These are phyloP conservation scores for Zaprionus vittiger DNA, from an alignment of 1,140 invertebrate genomes.

Conservation along the genomic window DNA sequence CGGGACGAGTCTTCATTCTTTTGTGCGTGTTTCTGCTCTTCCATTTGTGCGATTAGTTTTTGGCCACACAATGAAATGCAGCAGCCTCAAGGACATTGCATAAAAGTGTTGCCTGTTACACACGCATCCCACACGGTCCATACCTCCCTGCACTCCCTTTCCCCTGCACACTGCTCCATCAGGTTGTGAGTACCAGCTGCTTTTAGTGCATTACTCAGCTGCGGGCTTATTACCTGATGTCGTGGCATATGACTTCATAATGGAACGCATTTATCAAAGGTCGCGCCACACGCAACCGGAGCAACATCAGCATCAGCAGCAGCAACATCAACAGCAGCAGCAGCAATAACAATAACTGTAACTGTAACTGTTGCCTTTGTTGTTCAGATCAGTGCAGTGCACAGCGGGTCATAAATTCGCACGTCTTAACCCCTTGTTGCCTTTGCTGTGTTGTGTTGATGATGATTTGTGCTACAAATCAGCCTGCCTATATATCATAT, in stretches of 20 bases:
- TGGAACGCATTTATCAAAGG: conserved; percentile 69
- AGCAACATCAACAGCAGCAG: neutral
- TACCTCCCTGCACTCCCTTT: neutral
- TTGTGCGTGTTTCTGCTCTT: conserved; percentile 44
- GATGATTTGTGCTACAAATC: conserved; percentile 28
- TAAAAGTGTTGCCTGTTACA: conserved; percentile 27
- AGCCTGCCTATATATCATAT: neutral
- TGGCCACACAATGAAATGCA: conserved; percentile 63
- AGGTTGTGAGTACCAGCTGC: conserved; percentile 18
- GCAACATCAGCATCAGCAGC: neutral
- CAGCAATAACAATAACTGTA: conserved; percentile 7
- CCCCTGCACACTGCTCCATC: conserved; percentile 12
- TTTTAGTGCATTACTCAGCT: conserved; percentile 68
- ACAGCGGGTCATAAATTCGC: conserved; percentile 49
- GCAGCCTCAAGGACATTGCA: conserved; percentile 61
- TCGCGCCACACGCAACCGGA: conserved; percentile 38
- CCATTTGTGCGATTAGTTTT: conserved; percentile 81
- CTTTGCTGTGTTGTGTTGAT: neutral
- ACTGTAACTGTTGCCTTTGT: neutral
- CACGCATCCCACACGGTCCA: no score
- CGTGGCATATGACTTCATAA: conserved; percentile 59
- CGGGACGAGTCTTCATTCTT: conserved; percentile 8
- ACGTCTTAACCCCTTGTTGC: conserved; percentile 14
- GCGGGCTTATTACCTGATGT: conserved; percentile 39
- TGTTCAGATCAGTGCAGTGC: conserved; percentile 21